Conservation (phyloP, 2,113 vertebrate genomes). For the Gobiocypris rarus region DNA sequence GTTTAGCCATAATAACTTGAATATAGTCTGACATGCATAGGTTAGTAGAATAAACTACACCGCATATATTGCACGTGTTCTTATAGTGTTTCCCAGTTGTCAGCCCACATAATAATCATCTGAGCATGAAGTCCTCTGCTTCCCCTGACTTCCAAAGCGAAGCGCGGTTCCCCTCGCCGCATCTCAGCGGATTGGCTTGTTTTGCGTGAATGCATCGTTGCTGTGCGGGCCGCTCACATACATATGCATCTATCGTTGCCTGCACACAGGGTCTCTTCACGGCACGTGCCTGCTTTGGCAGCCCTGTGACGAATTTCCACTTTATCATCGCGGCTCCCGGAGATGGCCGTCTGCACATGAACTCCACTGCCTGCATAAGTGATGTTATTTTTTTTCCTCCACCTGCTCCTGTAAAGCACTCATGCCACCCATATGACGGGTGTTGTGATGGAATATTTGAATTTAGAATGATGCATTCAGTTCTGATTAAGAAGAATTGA, state of each 20-base stretch:
- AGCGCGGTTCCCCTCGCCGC: not conserved
- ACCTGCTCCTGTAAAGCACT: constrained; percentile 14
- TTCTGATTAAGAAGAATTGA: not conserved
- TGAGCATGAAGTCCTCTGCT: not conserved
- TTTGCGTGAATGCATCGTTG: constrained; percentile 5
- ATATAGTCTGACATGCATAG: not conserved
- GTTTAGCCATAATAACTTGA: not conserved
- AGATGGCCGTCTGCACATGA: not conserved
- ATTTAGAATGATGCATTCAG: not conserved
- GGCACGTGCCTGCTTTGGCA: not conserved
- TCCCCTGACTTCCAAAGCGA: not conserved
- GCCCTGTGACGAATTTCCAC: constrained; percentile 36
- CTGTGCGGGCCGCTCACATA: not conserved
- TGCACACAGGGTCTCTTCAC: not conserved
- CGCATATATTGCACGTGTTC: not conserved
- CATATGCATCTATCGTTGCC: constrained; percentile 20
- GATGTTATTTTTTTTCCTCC: constrained; percentile 10
- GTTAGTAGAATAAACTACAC: not conserved
- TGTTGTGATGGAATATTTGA: constrained; percentile 23
- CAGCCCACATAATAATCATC: not conserved
- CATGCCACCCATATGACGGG: not conserved
- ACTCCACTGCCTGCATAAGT: constrained; percentile 20
- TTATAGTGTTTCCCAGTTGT: constrained; percentile 13
- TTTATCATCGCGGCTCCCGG: constrained; percentile 13
- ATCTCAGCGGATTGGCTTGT: constrained; percentile 16